A percentile compares a stretch with the other conserved stretches of the same genome.
These are phyloP conservation scores for Anser cygnoides DNA, from an alignment of 2,113 vertebrate species.

Conservation along the genomic window DNA sequence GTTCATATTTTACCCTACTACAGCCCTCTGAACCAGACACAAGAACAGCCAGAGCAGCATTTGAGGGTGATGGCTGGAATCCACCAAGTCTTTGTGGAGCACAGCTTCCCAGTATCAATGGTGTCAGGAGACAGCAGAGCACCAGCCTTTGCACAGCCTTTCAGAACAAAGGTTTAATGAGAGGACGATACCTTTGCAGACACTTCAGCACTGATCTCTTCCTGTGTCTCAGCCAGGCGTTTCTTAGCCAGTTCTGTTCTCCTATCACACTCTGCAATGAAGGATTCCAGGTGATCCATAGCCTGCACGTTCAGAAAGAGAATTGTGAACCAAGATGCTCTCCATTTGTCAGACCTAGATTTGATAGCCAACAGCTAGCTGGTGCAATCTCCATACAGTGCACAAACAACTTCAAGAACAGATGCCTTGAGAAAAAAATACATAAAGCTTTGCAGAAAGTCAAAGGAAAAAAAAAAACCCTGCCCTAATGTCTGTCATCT, in stretches of 20 bases:
- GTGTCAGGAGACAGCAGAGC: not conserved
- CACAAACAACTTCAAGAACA: not conserved
- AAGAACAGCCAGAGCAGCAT: not conserved
- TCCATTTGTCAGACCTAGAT: not conserved
- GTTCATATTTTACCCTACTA: accelerated
- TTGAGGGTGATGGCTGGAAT: not conserved
- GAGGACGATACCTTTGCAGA: conserved; percentile 88
- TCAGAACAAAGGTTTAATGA: not conserved
- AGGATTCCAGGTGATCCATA: conserved; percentile 96
- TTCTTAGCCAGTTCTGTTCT: conserved; percentile 98
- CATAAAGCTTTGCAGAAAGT: not conserved
- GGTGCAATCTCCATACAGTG: not conserved
- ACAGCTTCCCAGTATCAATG: not conserved
- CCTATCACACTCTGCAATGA: conserved; percentile 96
- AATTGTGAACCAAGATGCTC: not conserved
- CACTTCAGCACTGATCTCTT: conserved; percentile 98
- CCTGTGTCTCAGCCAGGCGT: conserved; percentile 96
- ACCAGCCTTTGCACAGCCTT: not conserved
- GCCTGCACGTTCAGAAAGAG: conserved; percentile 79
- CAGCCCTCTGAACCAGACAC: not conserved
- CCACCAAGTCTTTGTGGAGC: not conserved
- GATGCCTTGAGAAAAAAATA: not conserved
- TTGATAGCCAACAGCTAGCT: not conserved
- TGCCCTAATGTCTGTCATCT: not conserved
- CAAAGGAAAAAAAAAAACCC: not conserved